These are phyloP conservation scores for Oxystoma pomonae DNA, from an alignment of 2,888 invertebrate species.

Conservation along the genomic window DNA sequence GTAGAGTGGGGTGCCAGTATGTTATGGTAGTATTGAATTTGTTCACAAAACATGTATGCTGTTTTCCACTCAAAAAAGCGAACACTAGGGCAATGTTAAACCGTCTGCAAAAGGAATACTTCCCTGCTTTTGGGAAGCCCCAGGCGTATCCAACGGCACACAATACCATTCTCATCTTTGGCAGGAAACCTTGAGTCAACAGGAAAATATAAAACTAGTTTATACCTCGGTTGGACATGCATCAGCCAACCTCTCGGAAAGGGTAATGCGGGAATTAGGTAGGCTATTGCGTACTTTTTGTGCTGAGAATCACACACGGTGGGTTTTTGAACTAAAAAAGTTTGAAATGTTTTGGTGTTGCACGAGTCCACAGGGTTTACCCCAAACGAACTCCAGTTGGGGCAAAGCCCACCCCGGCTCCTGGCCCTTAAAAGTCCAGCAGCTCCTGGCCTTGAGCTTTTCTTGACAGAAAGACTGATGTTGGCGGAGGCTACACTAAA, in stretches of 20 bases:
- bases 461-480: neutral
- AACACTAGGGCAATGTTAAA: neutral
- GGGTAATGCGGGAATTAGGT: neutral
- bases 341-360: neutral
- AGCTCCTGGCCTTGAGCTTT: neutral
- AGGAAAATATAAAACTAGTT: too few species aligned
- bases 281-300: neutral
- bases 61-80: neutral
- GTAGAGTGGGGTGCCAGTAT: neutral
- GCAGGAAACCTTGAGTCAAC: too few species aligned
- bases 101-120: too few species aligned
- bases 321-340: neutral
- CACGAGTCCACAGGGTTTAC: conserved; percentile 7
- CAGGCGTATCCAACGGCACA: too few species aligned
- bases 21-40: neutral
- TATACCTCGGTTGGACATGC: neutral
- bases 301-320: neutral
- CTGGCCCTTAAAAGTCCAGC: neutral
- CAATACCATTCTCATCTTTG: too few species aligned
- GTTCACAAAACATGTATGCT: neutral
- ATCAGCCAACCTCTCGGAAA: neutral
- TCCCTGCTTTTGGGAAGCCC: too few species aligned
- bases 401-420: neutral
- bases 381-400: conserved; percentile 8
- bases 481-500: conserved; percentile 5